Evolutionary conservation across 2,888 invertebrate species (phyloP).

Genomic region (Stenoptilia bipunctidactyla): DNA sequence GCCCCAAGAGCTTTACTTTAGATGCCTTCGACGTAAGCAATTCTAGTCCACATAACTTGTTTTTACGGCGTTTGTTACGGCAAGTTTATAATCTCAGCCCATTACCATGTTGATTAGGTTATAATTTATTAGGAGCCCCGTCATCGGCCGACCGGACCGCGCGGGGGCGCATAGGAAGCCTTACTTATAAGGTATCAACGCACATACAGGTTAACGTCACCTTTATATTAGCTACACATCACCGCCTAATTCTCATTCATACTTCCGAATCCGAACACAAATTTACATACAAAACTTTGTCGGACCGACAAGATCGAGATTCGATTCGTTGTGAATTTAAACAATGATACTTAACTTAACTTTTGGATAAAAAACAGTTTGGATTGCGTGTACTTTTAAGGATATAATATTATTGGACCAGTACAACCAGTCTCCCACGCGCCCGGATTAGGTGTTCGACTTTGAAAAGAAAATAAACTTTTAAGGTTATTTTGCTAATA

Average conservation of each 20-base stretch:
- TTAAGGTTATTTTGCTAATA: constrained; percentile 3
- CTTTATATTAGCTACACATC: constrained; percentile 39
- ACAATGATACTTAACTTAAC: constrained; percentile 31
- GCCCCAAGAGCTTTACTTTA: too few species aligned
- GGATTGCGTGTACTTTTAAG: constrained; percentile 49
- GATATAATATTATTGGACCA: constrained; percentile 40
- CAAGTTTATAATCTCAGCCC: constrained; percentile 12
- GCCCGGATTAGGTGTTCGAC: constrained; percentile 18
- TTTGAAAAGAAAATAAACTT: constrained; percentile 14
- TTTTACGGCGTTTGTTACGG: constrained; percentile 1
- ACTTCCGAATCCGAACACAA: too few species aligned
- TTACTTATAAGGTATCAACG: constrained; percentile 49
- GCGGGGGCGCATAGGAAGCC: constrained; percentile 67
- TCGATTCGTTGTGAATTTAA: constrained; percentile 13
- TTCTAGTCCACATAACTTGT: too few species aligned
- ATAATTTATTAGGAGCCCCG: constrained; percentile 17
- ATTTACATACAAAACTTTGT: too few species aligned
- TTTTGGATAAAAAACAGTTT: constrained; percentile 38
- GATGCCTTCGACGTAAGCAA: too few species aligned
- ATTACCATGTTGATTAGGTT: constrained; percentile 41
- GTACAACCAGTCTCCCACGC: constrained; percentile 34
- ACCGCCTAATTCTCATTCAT: neutral
- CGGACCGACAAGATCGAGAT: too few species aligned
- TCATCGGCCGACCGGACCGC: constrained; percentile 9
- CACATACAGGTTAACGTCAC: constrained; percentile 46